Conservation (phyloP, 2,888 invertebrate species). For the Zhuqinia jingwanae region DNA sequence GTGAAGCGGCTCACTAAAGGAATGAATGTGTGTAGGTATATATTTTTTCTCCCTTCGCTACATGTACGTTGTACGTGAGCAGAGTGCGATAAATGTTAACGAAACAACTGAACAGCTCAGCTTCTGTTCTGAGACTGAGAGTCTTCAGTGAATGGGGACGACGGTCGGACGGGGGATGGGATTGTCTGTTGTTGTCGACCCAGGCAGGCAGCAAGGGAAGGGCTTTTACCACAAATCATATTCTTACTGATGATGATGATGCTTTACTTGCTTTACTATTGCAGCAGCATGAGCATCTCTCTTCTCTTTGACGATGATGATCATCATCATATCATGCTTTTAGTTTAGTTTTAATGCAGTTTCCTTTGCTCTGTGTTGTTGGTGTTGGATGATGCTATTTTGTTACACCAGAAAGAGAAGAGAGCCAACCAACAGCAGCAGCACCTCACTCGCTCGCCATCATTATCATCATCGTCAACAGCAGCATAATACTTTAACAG, state of each 20-base stretch:
- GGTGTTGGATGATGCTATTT: slow-evolving; percentile 5
- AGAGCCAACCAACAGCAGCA: slow-evolving; percentile 35
- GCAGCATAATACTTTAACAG: slow-evolving; percentile 20
- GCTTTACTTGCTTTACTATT: slow-evolving; percentile 2
- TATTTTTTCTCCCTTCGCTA: slow-evolving; percentile 15
- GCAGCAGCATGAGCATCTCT: not conserved
- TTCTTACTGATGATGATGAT: slow-evolving; percentile 44
- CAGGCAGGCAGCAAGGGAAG: slow-evolving; percentile 72
- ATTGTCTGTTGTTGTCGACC: slow-evolving; percentile 69
- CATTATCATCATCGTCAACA: slow-evolving; percentile 36
- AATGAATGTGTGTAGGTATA: not conserved
- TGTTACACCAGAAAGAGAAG: slow-evolving; percentile 30
- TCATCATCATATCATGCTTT: not conserved
- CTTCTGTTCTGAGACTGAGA: slow-evolving; percentile 78
- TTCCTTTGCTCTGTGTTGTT: slow-evolving; percentile 36
- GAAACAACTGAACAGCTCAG: slow-evolving; percentile 77
- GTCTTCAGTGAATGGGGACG: slow-evolving; percentile 75
- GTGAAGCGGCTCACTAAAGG: slow-evolving; percentile 8
- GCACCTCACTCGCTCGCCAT: not conserved
- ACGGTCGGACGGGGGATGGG: slow-evolving; percentile 78
- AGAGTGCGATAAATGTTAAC: slow-evolving; percentile 63
- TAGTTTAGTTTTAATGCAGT: slow-evolving; percentile 22
- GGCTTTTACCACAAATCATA: slow-evolving; percentile 73
- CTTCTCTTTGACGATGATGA: not conserved
- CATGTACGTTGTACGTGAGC: slow-evolving; percentile 46